These are phyloP conservation scores for Halictus quadricinctus DNA, from an alignment of 2,888 invertebrate species.

Conservation along the genomic window DNA sequence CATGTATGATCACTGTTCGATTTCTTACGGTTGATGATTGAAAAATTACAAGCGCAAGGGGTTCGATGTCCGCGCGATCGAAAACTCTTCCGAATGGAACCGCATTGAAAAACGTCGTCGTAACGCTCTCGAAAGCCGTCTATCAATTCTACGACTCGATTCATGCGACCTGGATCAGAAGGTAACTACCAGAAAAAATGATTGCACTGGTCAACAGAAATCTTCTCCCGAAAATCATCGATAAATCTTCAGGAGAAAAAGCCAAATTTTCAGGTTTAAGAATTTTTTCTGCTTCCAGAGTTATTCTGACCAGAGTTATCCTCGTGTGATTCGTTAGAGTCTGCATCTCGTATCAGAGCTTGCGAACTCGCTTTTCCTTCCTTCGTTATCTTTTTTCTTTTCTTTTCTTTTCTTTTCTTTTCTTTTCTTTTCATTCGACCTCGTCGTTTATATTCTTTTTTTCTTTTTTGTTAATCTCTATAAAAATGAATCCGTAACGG, in stretches of 20 bases:
- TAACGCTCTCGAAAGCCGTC: neutral
- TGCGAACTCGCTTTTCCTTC: constrained; percentile 43
- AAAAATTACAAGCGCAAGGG: constrained; percentile 26
- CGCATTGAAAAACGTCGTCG: constrained; percentile 10
- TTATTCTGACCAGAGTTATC: constrained; percentile 39
- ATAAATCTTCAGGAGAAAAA: neutral
- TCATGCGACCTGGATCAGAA: constrained; percentile 17
- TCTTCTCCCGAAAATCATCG: too few species aligned
- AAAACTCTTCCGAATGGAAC: constrained; percentile 2
- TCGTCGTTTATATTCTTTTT: neutral
- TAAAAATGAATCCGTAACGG: constrained; percentile 50
- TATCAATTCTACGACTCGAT: constrained; percentile 21
- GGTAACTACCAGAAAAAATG: constrained; percentile 27
- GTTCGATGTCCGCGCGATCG: constrained; percentile 4
- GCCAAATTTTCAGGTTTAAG: neutral
- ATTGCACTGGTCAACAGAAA: neutral
- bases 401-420: neutral
- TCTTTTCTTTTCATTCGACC: neutral
- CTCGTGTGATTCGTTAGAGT: constrained; percentile 32
- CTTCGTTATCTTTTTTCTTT: neutral
- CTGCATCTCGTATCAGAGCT: constrained; percentile 61
- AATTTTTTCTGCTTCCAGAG: neutral
- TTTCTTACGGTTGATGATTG: neutral
- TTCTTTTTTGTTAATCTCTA: constrained; percentile 1
- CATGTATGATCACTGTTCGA: neutral